Evolutionary conservation across 2,113 vertebrate genomes (phyloP).

Genomic region (Corythaeola cristata): DNA sequence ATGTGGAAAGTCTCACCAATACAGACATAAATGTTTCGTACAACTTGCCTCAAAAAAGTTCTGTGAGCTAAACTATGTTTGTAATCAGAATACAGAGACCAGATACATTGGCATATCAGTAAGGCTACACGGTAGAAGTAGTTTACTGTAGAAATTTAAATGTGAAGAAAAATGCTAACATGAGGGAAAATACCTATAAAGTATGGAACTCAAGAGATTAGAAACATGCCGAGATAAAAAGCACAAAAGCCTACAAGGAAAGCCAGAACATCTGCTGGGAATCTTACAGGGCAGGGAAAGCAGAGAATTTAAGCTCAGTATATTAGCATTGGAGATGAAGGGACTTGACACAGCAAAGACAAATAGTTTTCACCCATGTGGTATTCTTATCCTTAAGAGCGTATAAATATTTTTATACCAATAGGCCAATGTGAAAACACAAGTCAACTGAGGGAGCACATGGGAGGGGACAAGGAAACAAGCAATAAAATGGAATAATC

Average conservation of each 20-base stretch:
- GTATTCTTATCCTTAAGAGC: neutral
- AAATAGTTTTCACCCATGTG: neutral
- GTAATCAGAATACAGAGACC: neutral
- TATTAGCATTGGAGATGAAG: neutral
- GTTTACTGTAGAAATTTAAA: neutral
- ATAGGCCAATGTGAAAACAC: neutral
- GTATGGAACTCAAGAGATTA: neutral
- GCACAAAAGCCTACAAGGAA: neutral
- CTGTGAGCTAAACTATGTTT: neutral
- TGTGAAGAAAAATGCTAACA: neutral
- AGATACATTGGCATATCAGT: rapidly evolving
- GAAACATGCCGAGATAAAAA: neutral
- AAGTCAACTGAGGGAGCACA: neutral
- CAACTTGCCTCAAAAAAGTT: neutral
- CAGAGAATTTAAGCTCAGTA: neutral
- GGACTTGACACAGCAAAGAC: neutral
- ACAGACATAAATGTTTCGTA: neutral
- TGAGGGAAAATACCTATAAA: neutral
- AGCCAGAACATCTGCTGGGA: neutral
- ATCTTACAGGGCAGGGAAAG: neutral
- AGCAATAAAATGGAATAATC: neutral
- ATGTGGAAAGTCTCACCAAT: neutral
- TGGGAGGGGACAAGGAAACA: neutral
- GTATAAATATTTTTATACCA: neutral
- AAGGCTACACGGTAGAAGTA: neutral